Percentiles rank a stretch among this genome's conserved stretches.
Evolutionary conservation across 2,888 invertebrate genomes (phyloP).

Genomic region (Nephrotoma flavescens): DNA sequence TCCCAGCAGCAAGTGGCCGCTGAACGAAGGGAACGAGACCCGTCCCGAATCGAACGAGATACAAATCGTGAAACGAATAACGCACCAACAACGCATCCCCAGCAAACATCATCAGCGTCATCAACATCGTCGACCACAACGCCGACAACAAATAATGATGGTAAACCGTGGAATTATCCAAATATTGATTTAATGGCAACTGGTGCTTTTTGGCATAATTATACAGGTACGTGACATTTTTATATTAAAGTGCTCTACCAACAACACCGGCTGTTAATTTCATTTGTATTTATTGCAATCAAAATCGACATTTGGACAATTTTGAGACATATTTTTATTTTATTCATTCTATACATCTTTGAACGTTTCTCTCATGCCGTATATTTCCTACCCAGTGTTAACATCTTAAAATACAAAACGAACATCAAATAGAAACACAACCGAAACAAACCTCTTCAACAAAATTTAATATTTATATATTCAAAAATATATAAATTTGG

Average conservation of each 20-base stretch:
- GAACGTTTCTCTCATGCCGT: not conserved
- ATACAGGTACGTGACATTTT: conserved; percentile 55
- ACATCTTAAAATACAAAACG: not conserved
- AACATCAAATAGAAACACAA: not conserved
- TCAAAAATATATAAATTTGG: not conserved
- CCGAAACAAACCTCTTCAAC: not conserved
- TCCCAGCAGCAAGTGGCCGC: not conserved
- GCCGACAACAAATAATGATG: conserved; percentile 30
- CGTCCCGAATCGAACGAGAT: not conserved
- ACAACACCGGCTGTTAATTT: not conserved
- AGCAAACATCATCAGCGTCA: conserved; percentile 25
- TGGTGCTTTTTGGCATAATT: conserved; percentile 84
- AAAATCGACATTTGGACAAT: not conserved
- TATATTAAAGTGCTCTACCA: not conserved
- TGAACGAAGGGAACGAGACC: not conserved
- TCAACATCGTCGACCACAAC: conserved; percentile 25
- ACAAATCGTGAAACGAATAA: conserved; percentile 16
- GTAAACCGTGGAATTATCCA: conserved; percentile 51
- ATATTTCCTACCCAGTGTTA: not conserved
- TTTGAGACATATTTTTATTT: not conserved
- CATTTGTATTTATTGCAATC: not conserved
- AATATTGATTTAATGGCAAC: conserved; percentile 71
- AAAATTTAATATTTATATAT: not conserved
- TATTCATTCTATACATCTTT: not conserved
- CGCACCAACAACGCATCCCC: conserved; percentile 17